phyloP scores from a whole-genome alignment of 2,113 vertebrate genomes.

The Notechis scutatus region DNA sequence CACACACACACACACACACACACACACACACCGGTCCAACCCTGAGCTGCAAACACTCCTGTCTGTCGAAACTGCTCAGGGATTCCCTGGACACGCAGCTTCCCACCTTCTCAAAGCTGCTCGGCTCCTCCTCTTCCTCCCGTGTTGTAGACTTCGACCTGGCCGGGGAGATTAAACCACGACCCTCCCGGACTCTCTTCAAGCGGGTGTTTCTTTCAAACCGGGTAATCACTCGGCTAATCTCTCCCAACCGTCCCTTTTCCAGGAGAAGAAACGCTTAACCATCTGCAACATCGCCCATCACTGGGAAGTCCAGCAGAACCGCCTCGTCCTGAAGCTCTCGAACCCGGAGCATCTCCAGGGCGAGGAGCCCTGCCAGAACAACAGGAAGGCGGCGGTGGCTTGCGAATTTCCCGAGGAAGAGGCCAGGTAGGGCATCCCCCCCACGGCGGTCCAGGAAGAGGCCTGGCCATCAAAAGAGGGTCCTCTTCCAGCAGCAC shows the following conservation, averaged over 20 bases:
- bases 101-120: not conserved
- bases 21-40: too few relatives aligned
- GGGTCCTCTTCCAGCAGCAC: not conserved
- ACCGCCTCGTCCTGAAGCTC: constrained; percentile 52
- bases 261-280: constrained; percentile 90
- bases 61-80: not conserved
- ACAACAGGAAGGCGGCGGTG: constrained; percentile 66
- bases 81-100: not conserved
- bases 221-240: not conserved
- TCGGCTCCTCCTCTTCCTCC: too few relatives aligned
- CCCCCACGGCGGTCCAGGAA: not conserved
- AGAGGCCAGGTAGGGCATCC: constrained; percentile 75
- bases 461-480: too few relatives aligned
- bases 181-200: not conserved
- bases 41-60: too few relatives aligned
- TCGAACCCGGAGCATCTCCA: constrained; percentile 71
- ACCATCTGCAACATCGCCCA: constrained; percentile 88
- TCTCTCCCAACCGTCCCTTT: constrained; percentile 11
- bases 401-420: constrained; percentile 80
- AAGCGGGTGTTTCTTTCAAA: not conserved
- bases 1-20: too few relatives aligned
- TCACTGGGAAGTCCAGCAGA: constrained; percentile 87
- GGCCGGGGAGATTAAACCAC: too few relatives aligned
- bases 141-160: too few relatives aligned
- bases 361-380: constrained; percentile 78